Conservation (phyloP, 1,140 invertebrate species). For the Macrosteles quadrilineatus region DNA sequence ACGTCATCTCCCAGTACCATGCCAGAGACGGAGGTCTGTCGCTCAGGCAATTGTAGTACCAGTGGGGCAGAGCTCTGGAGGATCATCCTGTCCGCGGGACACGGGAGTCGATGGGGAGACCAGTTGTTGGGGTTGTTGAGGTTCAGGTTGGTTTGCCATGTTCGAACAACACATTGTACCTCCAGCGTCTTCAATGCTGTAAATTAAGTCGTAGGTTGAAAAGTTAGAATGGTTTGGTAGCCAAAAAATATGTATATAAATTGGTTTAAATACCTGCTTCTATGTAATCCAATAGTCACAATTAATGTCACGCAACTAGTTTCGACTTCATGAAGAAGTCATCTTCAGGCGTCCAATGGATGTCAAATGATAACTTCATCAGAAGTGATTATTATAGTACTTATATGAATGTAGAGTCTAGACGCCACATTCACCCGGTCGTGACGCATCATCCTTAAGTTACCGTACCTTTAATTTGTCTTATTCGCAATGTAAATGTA, state of each 20-base stretch:
- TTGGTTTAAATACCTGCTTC: no score
- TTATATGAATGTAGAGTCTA: not conserved
- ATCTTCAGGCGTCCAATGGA: no score
- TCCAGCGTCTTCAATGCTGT: not conserved
- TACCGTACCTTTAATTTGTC: no score
- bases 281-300: no score
- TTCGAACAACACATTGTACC: not conserved
- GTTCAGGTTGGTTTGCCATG: slow-evolving; percentile 35
- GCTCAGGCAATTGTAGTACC: slow-evolving; percentile 27
- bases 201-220: not conserved
- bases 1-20: slow-evolving; percentile 32
- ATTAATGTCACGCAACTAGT: no score
- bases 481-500: no score
- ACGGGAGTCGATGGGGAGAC: slow-evolving; percentile 29
- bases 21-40: slow-evolving; percentile 18
- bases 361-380: not conserved
- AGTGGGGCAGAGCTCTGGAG: slow-evolving; percentile 12
- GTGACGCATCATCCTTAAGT: no score
- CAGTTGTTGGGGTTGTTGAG: slow-evolving; percentile 36
- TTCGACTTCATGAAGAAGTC: no score
- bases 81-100: slow-evolving; percentile 28
- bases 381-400: not conserved
- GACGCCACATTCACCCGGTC: no score
- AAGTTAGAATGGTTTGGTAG: not conserved
- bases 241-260: not conserved